Evolutionary conservation across 2,888 invertebrate species (phyloP).

Genomic region (Zaprionus lineosus): DNA sequence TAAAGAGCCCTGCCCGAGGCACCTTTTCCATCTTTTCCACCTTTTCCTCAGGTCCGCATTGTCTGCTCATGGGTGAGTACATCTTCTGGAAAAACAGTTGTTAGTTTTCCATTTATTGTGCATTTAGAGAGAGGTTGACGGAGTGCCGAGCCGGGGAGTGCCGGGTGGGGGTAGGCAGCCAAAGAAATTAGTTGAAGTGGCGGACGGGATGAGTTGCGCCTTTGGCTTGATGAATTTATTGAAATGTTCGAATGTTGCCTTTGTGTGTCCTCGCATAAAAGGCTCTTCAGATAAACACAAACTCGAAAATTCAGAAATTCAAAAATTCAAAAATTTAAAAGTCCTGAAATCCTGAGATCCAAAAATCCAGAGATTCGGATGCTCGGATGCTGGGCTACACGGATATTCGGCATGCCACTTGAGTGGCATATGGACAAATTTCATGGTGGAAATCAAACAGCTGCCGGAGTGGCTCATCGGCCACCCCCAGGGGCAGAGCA

Average conservation of each 20-base stretch:
- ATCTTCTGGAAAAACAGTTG: conserved; percentile 57
- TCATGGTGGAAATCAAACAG: conserved; percentile 63
- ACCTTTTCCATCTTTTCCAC: conserved; percentile 16
- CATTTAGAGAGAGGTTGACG: conserved; percentile 46
- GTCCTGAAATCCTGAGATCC: too few species aligned
- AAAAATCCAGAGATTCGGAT: too few species aligned
- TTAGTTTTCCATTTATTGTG: conserved; percentile 73
- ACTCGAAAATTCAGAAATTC: too few species aligned
- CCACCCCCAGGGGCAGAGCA: conserved; percentile 34
- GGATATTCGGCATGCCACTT: too few species aligned
- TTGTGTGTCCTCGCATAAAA: conserved; percentile 1
- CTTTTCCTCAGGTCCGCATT: too few species aligned
- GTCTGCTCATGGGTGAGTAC: too few species aligned
- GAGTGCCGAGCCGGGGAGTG: conserved; percentile 1
- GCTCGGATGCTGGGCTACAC: too few species aligned
- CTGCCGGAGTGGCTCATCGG: conserved; percentile 51
- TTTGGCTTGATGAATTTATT: conserved; percentile 68
- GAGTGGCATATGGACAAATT: conserved; percentile 62
- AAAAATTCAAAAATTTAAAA: too few species aligned
- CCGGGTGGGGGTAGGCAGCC: background rate
- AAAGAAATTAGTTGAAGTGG: conserved; percentile 70
- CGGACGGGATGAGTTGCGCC: conserved; percentile 50
- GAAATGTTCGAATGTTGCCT: conserved; percentile 48
- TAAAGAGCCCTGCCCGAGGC: too few species aligned
- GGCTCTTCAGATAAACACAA: too few species aligned